These are phyloP conservation scores for Tarsius wallacei DNA, from an alignment of 2,797 vertebrate species.

Conservation along the genomic window DNA sequence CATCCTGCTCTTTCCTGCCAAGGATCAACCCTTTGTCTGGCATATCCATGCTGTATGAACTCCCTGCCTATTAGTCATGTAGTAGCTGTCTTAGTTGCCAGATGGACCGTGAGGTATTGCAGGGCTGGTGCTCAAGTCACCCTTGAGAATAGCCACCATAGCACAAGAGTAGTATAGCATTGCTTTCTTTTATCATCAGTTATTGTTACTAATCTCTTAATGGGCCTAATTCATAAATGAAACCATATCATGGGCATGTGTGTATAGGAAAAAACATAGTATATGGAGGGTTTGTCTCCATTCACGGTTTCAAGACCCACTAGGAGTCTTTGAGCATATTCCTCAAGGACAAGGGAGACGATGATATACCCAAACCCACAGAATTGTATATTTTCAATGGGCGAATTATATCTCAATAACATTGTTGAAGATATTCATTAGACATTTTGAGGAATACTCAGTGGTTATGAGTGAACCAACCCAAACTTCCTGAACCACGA, in stretches of 20 bases:
- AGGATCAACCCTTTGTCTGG: neutral
- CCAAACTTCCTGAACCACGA: neutral
- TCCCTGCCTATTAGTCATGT: neutral
- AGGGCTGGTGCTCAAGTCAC: no score
- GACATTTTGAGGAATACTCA: neutral
- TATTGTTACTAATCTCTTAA: neutral
- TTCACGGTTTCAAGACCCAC: neutral
- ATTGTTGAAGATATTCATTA: neutral
- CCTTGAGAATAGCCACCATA: neutral
- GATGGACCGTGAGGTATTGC: rapidly evolving
- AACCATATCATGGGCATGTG: no score
- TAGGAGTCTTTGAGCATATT: neutral
- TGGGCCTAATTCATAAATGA: neutral
- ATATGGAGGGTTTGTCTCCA: neutral
- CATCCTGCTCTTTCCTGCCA: neutral
- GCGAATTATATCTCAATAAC: neutral
- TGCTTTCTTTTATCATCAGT: neutral
- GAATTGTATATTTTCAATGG: neutral
- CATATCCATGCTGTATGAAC: neutral
- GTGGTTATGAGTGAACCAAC: neutral
- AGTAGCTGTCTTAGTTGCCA: neutral
- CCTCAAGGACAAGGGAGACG: neutral
- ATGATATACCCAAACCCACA: no score
- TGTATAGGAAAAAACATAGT: neutral
- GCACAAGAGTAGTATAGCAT: neutral